Conservation (phyloP, 1,140 invertebrate species). For the Drosophila chauvacae region DNA sequence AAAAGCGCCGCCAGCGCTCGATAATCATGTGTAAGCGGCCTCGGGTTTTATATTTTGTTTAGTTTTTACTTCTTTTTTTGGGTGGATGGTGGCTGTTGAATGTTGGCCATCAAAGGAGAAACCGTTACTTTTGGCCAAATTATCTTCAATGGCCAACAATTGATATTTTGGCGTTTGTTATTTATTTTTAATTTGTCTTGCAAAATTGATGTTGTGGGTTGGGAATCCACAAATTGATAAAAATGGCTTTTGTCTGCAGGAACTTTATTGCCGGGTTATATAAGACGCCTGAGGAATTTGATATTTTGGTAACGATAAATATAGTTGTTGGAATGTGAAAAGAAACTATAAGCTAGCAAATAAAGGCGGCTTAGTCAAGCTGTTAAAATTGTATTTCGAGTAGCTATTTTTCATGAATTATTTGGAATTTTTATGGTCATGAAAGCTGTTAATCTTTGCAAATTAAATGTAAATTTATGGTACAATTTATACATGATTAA, state of each 20-base stretch:
- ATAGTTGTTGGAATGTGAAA: constrained; percentile 1
- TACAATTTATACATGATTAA: background rate
- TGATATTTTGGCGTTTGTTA: constrained; percentile 32
- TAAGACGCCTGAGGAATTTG: constrained; percentile 11
- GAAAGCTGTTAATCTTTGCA: constrained; percentile 6
- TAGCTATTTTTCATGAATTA: constrained; percentile 2
- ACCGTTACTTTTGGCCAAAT: constrained; percentile 40
- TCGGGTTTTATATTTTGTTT: constrained; percentile 14
- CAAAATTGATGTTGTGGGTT: constrained; percentile 30
- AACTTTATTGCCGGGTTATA: constrained; percentile 19
- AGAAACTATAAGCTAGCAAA: constrained; percentile 1
- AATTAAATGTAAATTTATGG: constrained; percentile 1
- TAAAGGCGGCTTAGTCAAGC: background rate
- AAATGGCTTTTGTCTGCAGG: constrained; percentile 25
- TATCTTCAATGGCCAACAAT: constrained; percentile 45
- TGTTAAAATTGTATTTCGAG: background rate
- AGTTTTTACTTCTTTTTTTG: background rate
- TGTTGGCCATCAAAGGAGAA: constrained; percentile 13
- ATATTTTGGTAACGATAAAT: constrained; percentile 14
- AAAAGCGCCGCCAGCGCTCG: constrained; percentile 60
- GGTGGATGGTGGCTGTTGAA: constrained; percentile 9
- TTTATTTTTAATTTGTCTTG: constrained; percentile 42
- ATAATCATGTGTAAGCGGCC: constrained; percentile 64
- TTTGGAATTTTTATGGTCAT: background rate
- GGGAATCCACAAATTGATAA: constrained; percentile 14